These are phyloP conservation scores for Phyllostomus discolor DNA, from an alignment of 2,113 vertebrate genomes.

Conservation along the genomic window DNA sequence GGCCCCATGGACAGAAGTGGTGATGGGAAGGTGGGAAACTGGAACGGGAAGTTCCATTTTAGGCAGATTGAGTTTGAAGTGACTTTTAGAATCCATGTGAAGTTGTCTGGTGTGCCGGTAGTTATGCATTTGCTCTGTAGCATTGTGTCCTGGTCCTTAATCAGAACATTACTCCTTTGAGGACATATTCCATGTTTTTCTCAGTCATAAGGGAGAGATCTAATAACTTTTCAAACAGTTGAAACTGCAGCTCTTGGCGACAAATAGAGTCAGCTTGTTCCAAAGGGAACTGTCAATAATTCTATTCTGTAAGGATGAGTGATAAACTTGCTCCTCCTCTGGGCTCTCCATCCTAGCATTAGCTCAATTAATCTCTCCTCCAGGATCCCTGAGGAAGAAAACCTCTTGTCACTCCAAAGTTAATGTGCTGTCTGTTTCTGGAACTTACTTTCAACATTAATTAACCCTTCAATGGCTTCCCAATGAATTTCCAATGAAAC, in stretches of 20 bases:
- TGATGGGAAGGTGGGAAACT: not conserved
- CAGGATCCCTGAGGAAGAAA: not conserved
- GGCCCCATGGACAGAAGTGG: too few relatives aligned
- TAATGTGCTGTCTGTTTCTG: not conserved
- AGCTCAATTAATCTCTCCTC: slow-evolving; percentile 41
- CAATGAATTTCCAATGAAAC: not conserved
- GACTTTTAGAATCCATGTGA: not conserved
- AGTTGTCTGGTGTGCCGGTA: not conserved
- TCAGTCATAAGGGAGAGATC: slow-evolving; percentile 8
- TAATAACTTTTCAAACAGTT: slow-evolving; percentile 27
- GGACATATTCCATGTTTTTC: not conserved
- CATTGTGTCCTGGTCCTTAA: not conserved
- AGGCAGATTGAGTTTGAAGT: not conserved
- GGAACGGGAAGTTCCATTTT: not conserved
- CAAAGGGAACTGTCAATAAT: not conserved
- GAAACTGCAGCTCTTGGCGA: slow-evolving; percentile 30
- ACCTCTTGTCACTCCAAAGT: not conserved
- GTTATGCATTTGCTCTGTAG: not conserved
- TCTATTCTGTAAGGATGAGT: not conserved
- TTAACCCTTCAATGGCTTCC: not conserved
- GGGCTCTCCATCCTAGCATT: not conserved
- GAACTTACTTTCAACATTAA: not conserved
- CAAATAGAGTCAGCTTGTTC: slow-evolving; percentile 8
- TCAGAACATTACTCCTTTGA: slow-evolving; percentile 2
- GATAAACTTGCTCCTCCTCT: not conserved